Percentiles rank a stretch among this genome's conserved stretches.
phyloP scores from a whole-genome alignment of 2,888 invertebrate genomes.

The Cremastobaeus sp. region DNA sequence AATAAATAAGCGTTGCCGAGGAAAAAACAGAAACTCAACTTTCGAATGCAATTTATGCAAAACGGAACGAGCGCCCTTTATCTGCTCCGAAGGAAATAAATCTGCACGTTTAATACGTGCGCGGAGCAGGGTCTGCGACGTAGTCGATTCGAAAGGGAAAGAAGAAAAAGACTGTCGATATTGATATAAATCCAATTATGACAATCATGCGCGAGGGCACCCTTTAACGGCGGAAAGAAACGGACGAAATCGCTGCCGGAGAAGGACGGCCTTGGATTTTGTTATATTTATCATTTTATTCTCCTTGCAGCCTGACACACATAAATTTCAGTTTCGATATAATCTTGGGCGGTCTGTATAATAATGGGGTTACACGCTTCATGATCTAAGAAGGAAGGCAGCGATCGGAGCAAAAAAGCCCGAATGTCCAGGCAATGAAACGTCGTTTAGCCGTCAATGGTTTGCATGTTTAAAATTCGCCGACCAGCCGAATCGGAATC shows the following conservation, averaged over 20 bases:
- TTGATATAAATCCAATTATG: slow-evolving; percentile 50
- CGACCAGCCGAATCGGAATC: too few relatives aligned
- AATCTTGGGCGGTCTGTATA: slow-evolving; percentile 58
- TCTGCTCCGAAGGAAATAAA: too few relatives aligned
- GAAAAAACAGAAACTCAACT: too few relatives aligned
- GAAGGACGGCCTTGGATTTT: slow-evolving; percentile 53
- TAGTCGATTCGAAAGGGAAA: neutral
- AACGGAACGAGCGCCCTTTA: too few relatives aligned
- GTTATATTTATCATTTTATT: slow-evolving; percentile 59
- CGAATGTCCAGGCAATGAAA: slow-evolving; percentile 45
- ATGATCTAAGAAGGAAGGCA: slow-evolving; percentile 48
- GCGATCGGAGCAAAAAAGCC: slow-evolving; percentile 45
- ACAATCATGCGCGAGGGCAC: slow-evolving; percentile 34
- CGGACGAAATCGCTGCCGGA: slow-evolving; percentile 41
- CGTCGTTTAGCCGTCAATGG: slow-evolving; percentile 30
- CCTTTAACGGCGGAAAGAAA: slow-evolving; percentile 46
- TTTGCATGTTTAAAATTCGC: slow-evolving; percentile 12
- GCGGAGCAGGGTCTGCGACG: neutral
- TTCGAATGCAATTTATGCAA: too few relatives aligned
- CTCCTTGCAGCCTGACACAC: slow-evolving; percentile 49
- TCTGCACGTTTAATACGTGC: too few relatives aligned
- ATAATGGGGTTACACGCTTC: slow-evolving; percentile 56
- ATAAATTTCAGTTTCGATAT: slow-evolving; percentile 60
- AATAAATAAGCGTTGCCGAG: too few relatives aligned
- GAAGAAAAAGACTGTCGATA: slow-evolving; percentile 11